Evolutionary conservation across 2,888 invertebrate species (phyloP).

Genomic region (Eulithis testata): DNA sequence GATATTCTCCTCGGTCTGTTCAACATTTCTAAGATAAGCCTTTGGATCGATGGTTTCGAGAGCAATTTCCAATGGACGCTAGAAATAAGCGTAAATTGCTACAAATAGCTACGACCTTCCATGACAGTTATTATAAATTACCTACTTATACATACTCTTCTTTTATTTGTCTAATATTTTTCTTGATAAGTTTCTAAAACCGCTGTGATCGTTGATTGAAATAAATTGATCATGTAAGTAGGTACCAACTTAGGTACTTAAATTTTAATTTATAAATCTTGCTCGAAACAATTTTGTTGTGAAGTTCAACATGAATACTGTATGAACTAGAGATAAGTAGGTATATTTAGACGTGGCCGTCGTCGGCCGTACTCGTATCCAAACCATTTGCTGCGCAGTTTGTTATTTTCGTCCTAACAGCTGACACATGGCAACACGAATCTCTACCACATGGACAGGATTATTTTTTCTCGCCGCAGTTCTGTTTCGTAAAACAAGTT

Average conservation of each 20-base stretch:
- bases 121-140: background rate
- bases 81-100: slow-evolving; percentile 10
- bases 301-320: slow-evolving; percentile 21
- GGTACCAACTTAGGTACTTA: too few species aligned
- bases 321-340: slow-evolving; percentile 22
- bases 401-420: slow-evolving; percentile 67
- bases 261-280: background rate
- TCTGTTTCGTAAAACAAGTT: background rate
- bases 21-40: too few species aligned
- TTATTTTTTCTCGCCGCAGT: slow-evolving; percentile 2
- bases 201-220: background rate
- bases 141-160: too few species aligned
- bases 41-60: slow-evolving; percentile 8
- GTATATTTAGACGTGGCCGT: slow-evolving; percentile 51
- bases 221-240: background rate
- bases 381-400: slow-evolving; percentile 65
- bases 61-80: slow-evolving; percentile 4
- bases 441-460: slow-evolving; percentile 53
- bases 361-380: slow-evolving; percentile 40
- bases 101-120: slow-evolving; percentile 2
- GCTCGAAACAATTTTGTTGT: slow-evolving; percentile 7
- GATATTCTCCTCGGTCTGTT: too few species aligned
- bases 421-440: slow-evolving; percentile 67
- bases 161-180: too few species aligned
- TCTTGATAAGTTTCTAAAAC: too few species aligned